A percentile compares a stretch with the other conserved stretches of the same genome.
Conservation (phyloP, 2,888 invertebrate genomes). For the Plutella xylostella region DNA sequence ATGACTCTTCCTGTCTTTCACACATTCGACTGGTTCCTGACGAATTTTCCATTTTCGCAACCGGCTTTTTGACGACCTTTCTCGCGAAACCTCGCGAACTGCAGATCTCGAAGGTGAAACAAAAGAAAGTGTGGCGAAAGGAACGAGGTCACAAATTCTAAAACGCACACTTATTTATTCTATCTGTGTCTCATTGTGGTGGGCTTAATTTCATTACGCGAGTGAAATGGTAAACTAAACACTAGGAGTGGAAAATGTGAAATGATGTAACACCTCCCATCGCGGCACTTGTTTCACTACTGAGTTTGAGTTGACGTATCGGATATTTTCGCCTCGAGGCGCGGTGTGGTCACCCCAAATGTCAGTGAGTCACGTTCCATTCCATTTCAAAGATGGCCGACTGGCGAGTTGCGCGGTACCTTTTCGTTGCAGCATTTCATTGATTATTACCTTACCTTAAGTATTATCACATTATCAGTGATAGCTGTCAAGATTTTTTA, state of each 20-base stretch:
- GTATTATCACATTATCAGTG: background rate
- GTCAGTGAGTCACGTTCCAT: background rate
- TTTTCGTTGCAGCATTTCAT: too few relatives aligned
- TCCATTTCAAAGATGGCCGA: background rate
- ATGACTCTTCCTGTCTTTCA: background rate
- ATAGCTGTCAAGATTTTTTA: background rate
- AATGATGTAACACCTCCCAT: conserved; percentile 30
- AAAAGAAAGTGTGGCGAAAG: conserved; percentile 28
- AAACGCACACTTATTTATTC: conserved; percentile 35
- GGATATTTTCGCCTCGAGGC: background rate
- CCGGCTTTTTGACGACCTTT: conserved; percentile 1
- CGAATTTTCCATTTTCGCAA: background rate
- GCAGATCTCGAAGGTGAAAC: conserved; percentile 21
- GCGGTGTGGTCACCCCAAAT: background rate
- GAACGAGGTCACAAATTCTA: conserved; percentile 32
- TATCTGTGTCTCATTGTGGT: conserved; percentile 49
- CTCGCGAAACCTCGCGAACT: conserved; percentile 9
- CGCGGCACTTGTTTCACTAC: conserved; percentile 27
- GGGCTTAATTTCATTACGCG: conserved; percentile 31
- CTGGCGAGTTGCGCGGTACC: background rate
- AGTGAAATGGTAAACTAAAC: conserved; percentile 30
- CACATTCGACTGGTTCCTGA: background rate
- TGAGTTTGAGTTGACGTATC: conserved; percentile 17
- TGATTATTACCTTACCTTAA: background rate
- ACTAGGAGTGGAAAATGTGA: conserved; percentile 25